These are phyloP conservation scores for Scrobipalpa costella DNA, from an alignment of 2,888 invertebrate species.

Conservation along the genomic window DNA sequence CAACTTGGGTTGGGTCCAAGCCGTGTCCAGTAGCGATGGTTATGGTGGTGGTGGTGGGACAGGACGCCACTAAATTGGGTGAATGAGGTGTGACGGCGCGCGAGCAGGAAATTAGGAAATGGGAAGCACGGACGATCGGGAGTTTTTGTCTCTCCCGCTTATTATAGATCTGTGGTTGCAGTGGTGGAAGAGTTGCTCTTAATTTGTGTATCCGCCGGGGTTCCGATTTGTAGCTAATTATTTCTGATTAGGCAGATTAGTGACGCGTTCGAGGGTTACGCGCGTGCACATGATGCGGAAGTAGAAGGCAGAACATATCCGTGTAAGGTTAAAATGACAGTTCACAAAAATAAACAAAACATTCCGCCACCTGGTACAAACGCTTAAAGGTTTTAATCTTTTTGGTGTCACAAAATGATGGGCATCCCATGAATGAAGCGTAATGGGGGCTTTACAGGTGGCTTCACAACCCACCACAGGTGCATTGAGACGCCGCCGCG, in stretches of 20 bases:
- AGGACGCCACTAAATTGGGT: slow-evolving; percentile 54
- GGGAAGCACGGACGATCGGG: slow-evolving; percentile 49
- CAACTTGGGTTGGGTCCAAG: slow-evolving; percentile 28
- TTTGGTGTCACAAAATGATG: slow-evolving; percentile 5
- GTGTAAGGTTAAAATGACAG: background rate
- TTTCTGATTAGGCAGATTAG: slow-evolving; percentile 38
- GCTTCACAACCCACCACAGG: background rate
- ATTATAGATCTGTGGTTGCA: slow-evolving; percentile 39
- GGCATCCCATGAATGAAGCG: background rate
- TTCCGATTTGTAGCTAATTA: slow-evolving; percentile 43
- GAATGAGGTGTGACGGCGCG: slow-evolving; percentile 53
- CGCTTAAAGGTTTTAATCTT: slow-evolving; percentile 10
- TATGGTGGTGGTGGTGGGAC: slow-evolving; percentile 29
- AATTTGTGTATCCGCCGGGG: slow-evolving; percentile 48
- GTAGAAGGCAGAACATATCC: background rate
- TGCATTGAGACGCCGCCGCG: background rate
- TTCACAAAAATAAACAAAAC: background rate
- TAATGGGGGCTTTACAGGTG: slow-evolving; percentile 17
- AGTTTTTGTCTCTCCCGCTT: slow-evolving; percentile 38
- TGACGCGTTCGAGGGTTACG: slow-evolving; percentile 24
- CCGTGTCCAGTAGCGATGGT: slow-evolving; percentile 5
- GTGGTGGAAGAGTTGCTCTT: slow-evolving; percentile 31
- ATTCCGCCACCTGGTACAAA: background rate
- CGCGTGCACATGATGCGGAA: background rate
- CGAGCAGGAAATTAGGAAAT: slow-evolving; percentile 67